Conservation (phyloP, 2,113 vertebrate species). For the Vicugna pacos region DNA sequence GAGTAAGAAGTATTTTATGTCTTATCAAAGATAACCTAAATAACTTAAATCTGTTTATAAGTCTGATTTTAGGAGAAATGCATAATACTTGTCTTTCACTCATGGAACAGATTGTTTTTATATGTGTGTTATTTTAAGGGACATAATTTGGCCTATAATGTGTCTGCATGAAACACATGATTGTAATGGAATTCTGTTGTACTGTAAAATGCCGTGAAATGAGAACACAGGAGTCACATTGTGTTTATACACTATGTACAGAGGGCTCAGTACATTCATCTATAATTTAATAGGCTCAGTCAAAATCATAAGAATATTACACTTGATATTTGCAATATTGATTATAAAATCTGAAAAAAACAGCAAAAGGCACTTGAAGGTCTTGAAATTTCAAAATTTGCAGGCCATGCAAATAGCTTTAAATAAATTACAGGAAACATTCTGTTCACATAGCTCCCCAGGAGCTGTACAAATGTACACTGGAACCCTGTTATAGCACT, state of each 20-base stretch:
- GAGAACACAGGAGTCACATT: neutral
- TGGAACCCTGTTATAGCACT: neutral
- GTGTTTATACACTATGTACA: neutral
- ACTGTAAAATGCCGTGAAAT: neutral
- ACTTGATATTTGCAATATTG: slow-evolving; percentile 17
- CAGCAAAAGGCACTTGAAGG: neutral
- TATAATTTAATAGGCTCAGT: neutral
- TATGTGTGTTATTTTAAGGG: neutral
- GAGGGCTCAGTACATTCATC: neutral
- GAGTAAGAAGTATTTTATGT: neutral
- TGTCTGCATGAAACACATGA: neutral
- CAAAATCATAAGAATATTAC: slow-evolving; percentile 14
- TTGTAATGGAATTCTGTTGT: neutral
- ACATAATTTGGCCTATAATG: neutral
- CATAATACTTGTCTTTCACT: neutral
- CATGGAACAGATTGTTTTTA: neutral
- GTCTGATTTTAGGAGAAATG: neutral
- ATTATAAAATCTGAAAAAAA: slow-evolving; percentile 49
- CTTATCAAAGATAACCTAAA: slow-evolving; percentile 10
- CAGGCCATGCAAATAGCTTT: neutral
- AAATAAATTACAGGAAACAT: neutral
- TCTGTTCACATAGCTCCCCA: neutral
- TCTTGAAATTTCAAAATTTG: slow-evolving; percentile 42
- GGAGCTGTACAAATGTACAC: neutral
- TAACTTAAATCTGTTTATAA: neutral